These are phyloP conservation scores for rat (Rattus norvegicus) DNA, from an alignment of 2,113 vertebrate species.

Conservation along the genomic window DNA sequence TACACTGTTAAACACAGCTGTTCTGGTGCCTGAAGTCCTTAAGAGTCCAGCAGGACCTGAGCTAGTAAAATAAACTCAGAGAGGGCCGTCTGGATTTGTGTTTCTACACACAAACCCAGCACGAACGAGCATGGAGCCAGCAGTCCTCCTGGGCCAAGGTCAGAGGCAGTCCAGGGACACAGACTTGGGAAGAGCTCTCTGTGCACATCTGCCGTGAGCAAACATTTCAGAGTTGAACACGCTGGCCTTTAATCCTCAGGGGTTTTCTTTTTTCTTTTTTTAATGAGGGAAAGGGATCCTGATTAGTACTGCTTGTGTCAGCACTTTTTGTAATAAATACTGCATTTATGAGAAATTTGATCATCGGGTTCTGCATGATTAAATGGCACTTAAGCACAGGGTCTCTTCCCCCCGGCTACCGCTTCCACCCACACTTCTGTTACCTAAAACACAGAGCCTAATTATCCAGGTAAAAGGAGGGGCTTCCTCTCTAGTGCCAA, in stretches of 20 bases:
- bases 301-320: slow-evolving; percentile 32
- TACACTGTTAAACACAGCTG: slow-evolving; percentile 86
- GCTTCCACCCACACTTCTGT: not conserved
- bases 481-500: not conserved
- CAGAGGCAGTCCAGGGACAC: slow-evolving; percentile 45
- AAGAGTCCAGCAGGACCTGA: slow-evolving; percentile 75
- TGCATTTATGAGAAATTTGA: slow-evolving; percentile 60
- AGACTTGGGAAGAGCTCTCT: not conserved
- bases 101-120: slow-evolving; percentile 75
- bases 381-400: slow-evolving; percentile 29
- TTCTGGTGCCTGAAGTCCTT: slow-evolving; percentile 79
- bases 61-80: slow-evolving; percentile 85
- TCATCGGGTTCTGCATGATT: slow-evolving; percentile 39
- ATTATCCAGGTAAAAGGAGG: not conserved
- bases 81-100: slow-evolving; percentile 70
- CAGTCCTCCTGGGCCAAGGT: slow-evolving; percentile 41
- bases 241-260: slow-evolving; percentile 39
- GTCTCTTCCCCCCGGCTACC: not conserved
- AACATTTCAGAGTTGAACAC: not conserved
- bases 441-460: slow-evolving; percentile 29
- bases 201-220: not conserved
- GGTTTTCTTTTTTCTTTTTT: not conserved
- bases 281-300: not conserved
- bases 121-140: slow-evolving; percentile 71
- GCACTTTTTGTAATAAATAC: slow-evolving; percentile 43